phyloP scores from a whole-genome alignment of 2,797 vertebrate species.

The Melanotaenia pygmaea region DNA sequence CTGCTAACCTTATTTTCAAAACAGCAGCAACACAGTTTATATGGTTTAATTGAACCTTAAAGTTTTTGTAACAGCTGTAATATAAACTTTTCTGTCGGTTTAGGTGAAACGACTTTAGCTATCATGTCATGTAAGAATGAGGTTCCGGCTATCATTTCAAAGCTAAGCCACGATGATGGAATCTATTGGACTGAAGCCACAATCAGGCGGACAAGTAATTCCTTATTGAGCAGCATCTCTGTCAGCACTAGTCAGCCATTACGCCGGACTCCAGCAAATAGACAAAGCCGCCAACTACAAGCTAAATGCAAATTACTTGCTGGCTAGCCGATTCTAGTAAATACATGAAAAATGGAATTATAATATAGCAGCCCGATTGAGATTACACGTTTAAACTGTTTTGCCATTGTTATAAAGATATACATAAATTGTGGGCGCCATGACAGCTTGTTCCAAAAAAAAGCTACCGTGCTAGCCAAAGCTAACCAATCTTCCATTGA shows the following conservation, averaged over 20 bases:
- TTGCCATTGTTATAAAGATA: conserved; percentile 16
- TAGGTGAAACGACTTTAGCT: background rate
- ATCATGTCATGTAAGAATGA: conserved; percentile 20
- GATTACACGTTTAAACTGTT: background rate
- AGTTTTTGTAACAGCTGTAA: background rate
- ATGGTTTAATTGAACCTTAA: background rate
- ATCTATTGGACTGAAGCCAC: conserved; percentile 25
- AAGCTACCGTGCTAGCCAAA: conserved; percentile 56
- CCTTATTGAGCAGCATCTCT: conserved; percentile 38
- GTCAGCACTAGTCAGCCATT: conserved; percentile 72
- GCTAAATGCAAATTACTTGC: conserved; percentile 9
- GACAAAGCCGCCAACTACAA: conserved; percentile 56
- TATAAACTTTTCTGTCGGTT: background rate
- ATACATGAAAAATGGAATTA: fast-evolving
- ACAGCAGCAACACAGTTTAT: background rate
- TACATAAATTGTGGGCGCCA: conserved; percentile 59
- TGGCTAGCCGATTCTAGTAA: background rate
- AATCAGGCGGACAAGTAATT: conserved; percentile 17
- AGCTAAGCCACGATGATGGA: conserved; percentile 45
- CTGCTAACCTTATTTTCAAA: background rate
- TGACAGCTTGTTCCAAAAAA: conserved; percentile 73
- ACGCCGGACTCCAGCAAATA: conserved; percentile 70
- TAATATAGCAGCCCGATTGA: fast-evolving
- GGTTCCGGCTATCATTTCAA: conserved; percentile 51
- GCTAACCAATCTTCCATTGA: conserved; percentile 53